phyloP scores from a whole-genome alignment of 2,888 invertebrate genomes.

The Protonemura montana region DNA sequence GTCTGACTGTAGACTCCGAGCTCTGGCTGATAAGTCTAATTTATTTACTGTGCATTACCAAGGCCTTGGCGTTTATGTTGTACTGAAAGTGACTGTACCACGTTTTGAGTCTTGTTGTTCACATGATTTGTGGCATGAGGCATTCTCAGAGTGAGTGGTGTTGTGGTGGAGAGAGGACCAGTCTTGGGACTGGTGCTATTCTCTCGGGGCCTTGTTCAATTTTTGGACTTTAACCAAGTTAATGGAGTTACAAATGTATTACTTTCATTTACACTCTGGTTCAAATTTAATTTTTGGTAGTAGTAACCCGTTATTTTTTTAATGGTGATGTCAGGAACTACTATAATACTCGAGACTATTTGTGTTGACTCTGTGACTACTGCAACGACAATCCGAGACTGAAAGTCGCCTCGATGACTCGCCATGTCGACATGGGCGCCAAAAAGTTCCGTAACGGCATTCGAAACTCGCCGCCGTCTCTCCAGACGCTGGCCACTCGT shows the following conservation, averaged over 20 bases:
- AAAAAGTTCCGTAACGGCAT: background rate
- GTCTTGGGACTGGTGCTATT: background rate
- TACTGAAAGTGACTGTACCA: background rate
- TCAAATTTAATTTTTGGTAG: too few relatives aligned
- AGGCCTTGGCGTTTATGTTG: background rate
- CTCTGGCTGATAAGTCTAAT: background rate
- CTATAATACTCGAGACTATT: too few relatives aligned
- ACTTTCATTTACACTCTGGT: too few relatives aligned
- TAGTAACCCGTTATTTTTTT: too few relatives aligned
- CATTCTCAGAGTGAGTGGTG: background rate
- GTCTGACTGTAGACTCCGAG: background rate
- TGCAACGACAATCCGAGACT: too few relatives aligned
- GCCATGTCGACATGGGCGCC: background rate
- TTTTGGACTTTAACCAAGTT: too few relatives aligned
- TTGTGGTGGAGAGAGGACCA: background rate
- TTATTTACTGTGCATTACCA: background rate
- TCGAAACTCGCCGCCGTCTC: slow-evolving; percentile 18
- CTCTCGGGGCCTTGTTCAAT: too few relatives aligned
- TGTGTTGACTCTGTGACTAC: too few relatives aligned
- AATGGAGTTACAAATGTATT: too few relatives aligned
- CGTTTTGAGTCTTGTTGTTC: background rate
- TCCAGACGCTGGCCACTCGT: slow-evolving; percentile 44
- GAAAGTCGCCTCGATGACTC: background rate
- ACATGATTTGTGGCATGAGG: background rate
- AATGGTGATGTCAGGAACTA: too few relatives aligned